Percentiles rank a stretch among this genome's conserved stretches.
Evolutionary conservation across 2,113 vertebrate genomes (phyloP).

Genomic region (Myrmecobius fasciatus): DNA sequence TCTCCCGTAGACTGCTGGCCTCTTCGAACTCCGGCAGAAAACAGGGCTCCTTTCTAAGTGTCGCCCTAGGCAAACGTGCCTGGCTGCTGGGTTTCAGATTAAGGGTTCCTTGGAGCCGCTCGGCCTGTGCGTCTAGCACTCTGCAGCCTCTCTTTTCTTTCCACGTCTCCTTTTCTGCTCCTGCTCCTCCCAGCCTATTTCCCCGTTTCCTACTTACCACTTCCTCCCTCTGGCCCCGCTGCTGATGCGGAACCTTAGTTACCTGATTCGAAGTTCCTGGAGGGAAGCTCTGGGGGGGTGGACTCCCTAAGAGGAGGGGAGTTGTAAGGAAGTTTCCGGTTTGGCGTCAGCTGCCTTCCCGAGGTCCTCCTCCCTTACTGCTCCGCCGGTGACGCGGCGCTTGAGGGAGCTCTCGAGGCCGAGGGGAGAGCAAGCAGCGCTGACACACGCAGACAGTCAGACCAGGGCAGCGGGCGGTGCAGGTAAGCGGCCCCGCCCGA

Average conservation of each 20-base stretch:
- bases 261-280: slow-evolving; percentile 2
- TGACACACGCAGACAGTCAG: not conserved
- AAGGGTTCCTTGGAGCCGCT: not conserved
- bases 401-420: not conserved
- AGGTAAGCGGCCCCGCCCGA: not conserved
- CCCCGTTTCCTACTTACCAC: accelerated
- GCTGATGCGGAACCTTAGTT: slow-evolving; percentile 58
- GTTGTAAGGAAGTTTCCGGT: slow-evolving; percentile 60
- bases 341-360: slow-evolving; percentile 61
- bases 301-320: slow-evolving; percentile 38
- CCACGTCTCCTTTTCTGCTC: not conserved
- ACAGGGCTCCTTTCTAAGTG: not conserved
- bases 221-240: not conserved
- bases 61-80: no score
- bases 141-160: accelerated
- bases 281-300: slow-evolving; percentile 43
- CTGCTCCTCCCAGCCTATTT: not conserved
- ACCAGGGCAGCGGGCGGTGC: not conserved
- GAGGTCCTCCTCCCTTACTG: slow-evolving; percentile 73
- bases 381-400: slow-evolving; percentile 49
- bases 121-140: not conserved
- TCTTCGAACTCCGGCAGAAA: not conserved
- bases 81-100: not conserved
- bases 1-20: not conserved
- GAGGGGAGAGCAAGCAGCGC: slow-evolving; percentile 18